These are phyloP conservation scores for Pongo pygmaeus DNA, from an alignment of 2,113 vertebrate species.

Conservation along the genomic window DNA sequence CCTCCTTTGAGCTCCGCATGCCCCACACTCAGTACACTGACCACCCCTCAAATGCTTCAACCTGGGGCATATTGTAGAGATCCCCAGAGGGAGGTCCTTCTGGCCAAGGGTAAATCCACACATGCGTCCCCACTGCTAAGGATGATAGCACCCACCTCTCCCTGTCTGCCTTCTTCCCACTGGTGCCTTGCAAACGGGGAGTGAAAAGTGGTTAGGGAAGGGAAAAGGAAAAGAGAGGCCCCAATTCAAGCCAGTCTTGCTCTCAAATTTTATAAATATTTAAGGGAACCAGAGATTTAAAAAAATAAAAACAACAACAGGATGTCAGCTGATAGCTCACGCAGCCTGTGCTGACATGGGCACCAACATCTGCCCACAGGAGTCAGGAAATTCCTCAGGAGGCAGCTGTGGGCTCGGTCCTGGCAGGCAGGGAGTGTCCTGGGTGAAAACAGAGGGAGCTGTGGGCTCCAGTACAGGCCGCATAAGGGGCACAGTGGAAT, in stretches of 20 bases:
- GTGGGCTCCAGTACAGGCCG: no score
- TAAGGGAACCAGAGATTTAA: not conserved
- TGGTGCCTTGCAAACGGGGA: not conserved
- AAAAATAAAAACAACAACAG: not conserved
- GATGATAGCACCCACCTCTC: fast-evolving
- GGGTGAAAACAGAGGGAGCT: fast-evolving
- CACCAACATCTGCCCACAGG: not conserved
- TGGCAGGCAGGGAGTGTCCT: not conserved
- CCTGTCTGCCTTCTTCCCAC: not conserved
- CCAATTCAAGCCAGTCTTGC: not conserved
- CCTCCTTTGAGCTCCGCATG: not conserved
- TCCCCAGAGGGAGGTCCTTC: not conserved
- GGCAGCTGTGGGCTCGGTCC: no score
- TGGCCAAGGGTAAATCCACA: fast-evolving
- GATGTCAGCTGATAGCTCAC: not conserved
- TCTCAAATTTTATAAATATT: not conserved
- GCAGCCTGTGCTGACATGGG: not conserved
- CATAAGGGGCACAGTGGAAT: not conserved
- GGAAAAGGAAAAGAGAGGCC: not conserved
- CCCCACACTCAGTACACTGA: no score
- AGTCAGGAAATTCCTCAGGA: not conserved
- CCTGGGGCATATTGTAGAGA: fast-evolving
- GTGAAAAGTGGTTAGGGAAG: not conserved
- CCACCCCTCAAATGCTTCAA: not conserved
- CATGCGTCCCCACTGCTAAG: fast-evolving